These are phyloP conservation scores for Siderastrea radians DNA, from an alignment of 92 coral and sea anemone species.

Conservation along the genomic window DNA sequence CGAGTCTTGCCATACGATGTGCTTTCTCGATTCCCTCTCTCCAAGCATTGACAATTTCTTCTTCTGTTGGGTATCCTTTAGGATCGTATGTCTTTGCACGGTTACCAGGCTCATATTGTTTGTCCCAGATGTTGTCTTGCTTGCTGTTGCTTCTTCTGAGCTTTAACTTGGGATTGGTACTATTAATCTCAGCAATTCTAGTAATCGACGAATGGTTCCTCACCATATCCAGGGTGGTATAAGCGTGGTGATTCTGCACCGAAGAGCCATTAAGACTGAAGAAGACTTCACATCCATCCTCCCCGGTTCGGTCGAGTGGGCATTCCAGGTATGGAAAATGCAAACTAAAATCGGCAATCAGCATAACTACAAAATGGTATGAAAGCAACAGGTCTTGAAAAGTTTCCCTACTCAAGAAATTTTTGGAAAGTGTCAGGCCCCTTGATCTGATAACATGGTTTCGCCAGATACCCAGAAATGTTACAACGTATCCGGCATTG, in stretches of 20 bases:
- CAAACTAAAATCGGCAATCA: constrained; percentile 19
- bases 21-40: constrained; percentile 33
- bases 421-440: neutral
- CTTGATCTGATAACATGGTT: neutral
- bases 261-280: constrained; percentile 9
- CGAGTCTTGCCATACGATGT: constrained; percentile 35
- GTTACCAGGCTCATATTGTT: neutral
- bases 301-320: constrained; percentile 25
- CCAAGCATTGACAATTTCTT: constrained; percentile 23
- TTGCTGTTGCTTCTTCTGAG: constrained; percentile 19
- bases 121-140: neutral
- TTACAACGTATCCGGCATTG: constrained; percentile 29
- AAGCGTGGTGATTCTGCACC: constrained; percentile 12
- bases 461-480: constrained; percentile 12
- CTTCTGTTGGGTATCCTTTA: constrained; percentile 26
- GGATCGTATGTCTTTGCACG: constrained; percentile 2
- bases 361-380: constrained; percentile 3
- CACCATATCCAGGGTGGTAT: constrained; percentile 12
- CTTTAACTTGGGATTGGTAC: constrained; percentile 12
- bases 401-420: constrained; percentile 19
- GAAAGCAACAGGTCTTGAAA: constrained; percentile 33
- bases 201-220: neutral
- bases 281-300: constrained; percentile 19
- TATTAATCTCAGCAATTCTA: constrained; percentile 9
- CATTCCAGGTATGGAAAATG: constrained; percentile 9